Conservation (phyloP, 1,140 invertebrate species). For the Nephila pilipes region DNA sequence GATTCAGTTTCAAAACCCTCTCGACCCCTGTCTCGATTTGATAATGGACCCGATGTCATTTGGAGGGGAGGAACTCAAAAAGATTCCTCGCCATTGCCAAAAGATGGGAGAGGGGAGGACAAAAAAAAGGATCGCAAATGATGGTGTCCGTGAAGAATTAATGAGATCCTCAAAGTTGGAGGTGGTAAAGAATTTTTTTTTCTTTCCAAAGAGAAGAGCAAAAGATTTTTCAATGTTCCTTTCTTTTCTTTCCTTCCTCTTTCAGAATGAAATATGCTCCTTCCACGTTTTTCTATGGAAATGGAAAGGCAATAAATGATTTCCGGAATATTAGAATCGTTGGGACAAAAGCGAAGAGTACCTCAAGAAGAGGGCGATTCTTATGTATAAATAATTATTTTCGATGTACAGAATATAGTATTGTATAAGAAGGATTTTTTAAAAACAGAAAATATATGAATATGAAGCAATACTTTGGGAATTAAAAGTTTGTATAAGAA, state of each 20-base stretch:
- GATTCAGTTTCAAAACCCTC: neutral
- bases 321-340: neutral
- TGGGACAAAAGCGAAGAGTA: neutral
- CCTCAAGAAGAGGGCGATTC: neutral
- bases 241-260: neutral
- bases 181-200: neutral
- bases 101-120: neutral
- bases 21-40: neutral
- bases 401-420: too few species aligned
- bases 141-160: conserved; percentile 29
- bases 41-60: conserved; percentile 18
- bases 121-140: neutral
- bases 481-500: too few species aligned
- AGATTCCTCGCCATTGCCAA: too few species aligned
- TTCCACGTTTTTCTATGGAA: neutral
- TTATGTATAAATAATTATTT: too few species aligned
- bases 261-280: neutral
- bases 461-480: too few species aligned
- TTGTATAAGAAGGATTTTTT: too few species aligned
- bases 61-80: neutral
- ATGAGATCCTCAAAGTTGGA: neutral
- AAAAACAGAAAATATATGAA: too few species aligned
- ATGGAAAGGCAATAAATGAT: neutral
- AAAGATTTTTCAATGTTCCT: neutral
- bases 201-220: neutral